These are phyloP conservation scores for Tetraneura akinire DNA, from an alignment of 1,140 invertebrate genomes.

Conservation along the genomic window DNA sequence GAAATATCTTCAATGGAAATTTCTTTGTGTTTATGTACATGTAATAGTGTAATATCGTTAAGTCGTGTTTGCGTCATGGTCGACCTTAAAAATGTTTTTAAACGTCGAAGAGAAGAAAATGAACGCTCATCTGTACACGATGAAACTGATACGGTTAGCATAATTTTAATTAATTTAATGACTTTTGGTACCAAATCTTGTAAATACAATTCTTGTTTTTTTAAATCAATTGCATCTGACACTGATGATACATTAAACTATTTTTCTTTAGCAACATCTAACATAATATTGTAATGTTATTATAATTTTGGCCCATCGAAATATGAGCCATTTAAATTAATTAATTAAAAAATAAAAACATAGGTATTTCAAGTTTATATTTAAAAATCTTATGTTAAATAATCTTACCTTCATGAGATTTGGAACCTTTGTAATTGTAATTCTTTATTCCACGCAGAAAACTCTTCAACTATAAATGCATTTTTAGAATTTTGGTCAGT, in stretches of 20 bases:
- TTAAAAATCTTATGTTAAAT: too few relatives aligned
- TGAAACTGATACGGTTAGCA: constrained; percentile 1
- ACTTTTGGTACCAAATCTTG: neutral
- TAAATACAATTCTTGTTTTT: neutral
- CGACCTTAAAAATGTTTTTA: too few relatives aligned
- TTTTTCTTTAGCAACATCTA: too few relatives aligned
- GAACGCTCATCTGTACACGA: neutral
- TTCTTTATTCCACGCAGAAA: constrained; percentile 9
- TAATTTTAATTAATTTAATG: constrained; percentile 10
- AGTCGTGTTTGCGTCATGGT: neutral
- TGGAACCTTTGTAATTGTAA: neutral
- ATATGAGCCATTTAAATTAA: too few relatives aligned
- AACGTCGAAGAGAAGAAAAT: neutral
- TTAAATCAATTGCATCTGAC: neutral
- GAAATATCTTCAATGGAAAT: neutral
- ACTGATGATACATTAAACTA: neutral
- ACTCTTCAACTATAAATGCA: neutral
- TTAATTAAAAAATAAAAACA: too few relatives aligned
- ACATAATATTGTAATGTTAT: too few relatives aligned
- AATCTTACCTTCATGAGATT: constrained; percentile 6
- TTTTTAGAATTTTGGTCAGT: constrained; percentile 13
- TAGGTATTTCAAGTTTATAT: too few relatives aligned
- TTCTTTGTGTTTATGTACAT: neutral
- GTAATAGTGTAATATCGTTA: neutral
- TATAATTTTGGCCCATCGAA: too few relatives aligned